phyloP scores from a whole-genome alignment of 92 coral and sea anemone species.

The Palythoa caribaeorum region DNA sequence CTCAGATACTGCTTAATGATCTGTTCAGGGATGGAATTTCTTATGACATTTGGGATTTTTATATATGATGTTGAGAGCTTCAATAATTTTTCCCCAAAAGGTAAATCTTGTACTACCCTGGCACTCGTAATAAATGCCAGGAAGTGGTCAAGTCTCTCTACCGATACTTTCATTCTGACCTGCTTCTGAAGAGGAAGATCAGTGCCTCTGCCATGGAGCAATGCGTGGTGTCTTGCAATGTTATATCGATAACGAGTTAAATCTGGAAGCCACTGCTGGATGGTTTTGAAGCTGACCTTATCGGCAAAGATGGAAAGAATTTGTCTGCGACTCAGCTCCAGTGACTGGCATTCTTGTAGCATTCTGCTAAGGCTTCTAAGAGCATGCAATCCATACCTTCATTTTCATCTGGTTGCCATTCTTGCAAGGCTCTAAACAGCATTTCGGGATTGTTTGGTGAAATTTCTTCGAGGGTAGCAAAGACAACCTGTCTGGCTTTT shows the following conservation, averaged over 20 bases:
- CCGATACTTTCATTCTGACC: slow-evolving; percentile 28
- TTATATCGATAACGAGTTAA: slow-evolving; percentile 58
- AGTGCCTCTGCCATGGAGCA: slow-evolving; percentile 64
- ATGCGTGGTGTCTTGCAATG: slow-evolving; percentile 59
- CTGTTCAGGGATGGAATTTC: slow-evolving; percentile 67
- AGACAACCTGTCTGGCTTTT: slow-evolving; percentile 60
- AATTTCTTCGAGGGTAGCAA: slow-evolving; percentile 55
- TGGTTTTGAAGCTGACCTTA: slow-evolving; percentile 45
- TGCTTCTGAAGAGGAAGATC: slow-evolving; percentile 34
- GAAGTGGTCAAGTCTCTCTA: slow-evolving; percentile 47
- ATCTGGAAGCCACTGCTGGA: slow-evolving; percentile 56
- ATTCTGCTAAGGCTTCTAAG: slow-evolving; percentile 52
- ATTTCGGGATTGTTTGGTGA: slow-evolving; percentile 49
- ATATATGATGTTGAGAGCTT: slow-evolving; percentile 57
- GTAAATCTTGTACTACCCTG: slow-evolving; percentile 67
- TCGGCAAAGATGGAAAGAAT: slow-evolving; percentile 65
- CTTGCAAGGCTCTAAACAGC: slow-evolving; percentile 49
- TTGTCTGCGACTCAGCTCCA: slow-evolving; percentile 53
- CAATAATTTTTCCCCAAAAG: slow-evolving; percentile 62
- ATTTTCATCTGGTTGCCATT: slow-evolving; percentile 23
- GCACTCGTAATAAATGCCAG: slow-evolving; percentile 68
- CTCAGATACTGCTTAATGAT: slow-evolving; percentile 60
- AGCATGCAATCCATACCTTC: slow-evolving; percentile 31
- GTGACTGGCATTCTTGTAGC: slow-evolving; percentile 60
- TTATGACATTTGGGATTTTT: slow-evolving; percentile 57